Conservation (phyloP, 2,888 invertebrate species). For the Trachelus iudaicus region DNA sequence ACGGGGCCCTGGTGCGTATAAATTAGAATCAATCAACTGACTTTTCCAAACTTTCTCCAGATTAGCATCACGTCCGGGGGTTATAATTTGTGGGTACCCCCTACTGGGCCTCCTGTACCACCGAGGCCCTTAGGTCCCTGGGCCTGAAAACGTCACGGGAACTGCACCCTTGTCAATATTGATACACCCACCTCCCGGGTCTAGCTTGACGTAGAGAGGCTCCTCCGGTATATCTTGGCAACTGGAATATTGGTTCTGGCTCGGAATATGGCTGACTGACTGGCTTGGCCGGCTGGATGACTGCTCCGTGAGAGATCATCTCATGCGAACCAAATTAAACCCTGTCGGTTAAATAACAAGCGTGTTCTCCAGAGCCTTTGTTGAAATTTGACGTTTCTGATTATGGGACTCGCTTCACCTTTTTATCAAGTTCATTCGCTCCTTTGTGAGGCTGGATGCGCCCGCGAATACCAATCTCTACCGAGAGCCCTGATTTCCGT, state of each 20-base stretch:
- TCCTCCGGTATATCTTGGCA: conserved; percentile 9
- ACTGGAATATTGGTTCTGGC: conserved; percentile 16
- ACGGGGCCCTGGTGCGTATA: conserved; percentile 31
- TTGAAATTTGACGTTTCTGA: conserved; percentile 61
- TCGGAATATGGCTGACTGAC: not conserved
- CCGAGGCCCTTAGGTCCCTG: conserved; percentile 36
- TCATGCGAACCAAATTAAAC: conserved; percentile 63
- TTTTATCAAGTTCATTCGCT: conserved; percentile 1
- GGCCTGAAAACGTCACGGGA: conserved; percentile 46
- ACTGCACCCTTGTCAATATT: conserved; percentile 65
- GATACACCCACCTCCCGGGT: conserved; percentile 52
- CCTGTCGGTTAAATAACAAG: conserved; percentile 64
- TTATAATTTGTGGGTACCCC: conserved; percentile 62
- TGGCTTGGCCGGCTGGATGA: not conserved
- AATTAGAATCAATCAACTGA: conserved; percentile 57
- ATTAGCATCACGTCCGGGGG: conserved; percentile 63
- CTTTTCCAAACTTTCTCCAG: conserved; percentile 64
- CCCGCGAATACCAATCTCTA: not conserved
- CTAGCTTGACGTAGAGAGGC: not conserved
- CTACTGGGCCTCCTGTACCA: conserved; percentile 47
- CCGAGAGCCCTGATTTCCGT: not conserved
- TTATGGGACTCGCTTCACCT: conserved; percentile 37
- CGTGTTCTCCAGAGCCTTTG: conserved; percentile 53
- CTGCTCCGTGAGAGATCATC: conserved; percentile 45
- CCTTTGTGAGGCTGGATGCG: conserved; percentile 1